Conservation (phyloP, 2,888 invertebrate genomes). For the Machimus atricapillus region DNA sequence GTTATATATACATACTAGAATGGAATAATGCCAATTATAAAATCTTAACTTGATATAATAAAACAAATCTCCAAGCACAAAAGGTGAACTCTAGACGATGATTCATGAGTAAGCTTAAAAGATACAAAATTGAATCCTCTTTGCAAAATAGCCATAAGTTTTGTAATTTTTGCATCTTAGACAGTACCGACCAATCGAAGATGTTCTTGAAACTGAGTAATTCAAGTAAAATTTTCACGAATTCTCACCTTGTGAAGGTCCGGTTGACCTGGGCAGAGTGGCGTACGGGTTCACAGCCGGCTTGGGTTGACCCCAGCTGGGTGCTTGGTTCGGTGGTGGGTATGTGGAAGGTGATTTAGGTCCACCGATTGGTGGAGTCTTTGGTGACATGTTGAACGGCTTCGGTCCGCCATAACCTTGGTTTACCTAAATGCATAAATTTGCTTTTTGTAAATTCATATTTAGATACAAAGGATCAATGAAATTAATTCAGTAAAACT, state of each 20-base stretch:
- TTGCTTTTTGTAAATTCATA: not conserved
- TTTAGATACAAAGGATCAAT: not conserved
- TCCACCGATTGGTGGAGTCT: conserved; percentile 48
- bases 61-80: no score
- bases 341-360: conserved; percentile 54
- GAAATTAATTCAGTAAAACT: not conserved
- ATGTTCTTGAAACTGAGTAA: not conserved
- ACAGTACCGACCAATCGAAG: not conserved
- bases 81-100: no score
- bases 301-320: conserved; percentile 46
- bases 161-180: not conserved
- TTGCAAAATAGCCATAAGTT: not conserved
- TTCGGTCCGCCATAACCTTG: conserved; percentile 54
- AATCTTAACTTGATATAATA: no score
- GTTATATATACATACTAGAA: no score
- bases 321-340: conserved; percentile 53
- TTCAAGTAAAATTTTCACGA: not conserved
- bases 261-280: conserved; percentile 59
- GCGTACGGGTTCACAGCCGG: conserved; percentile 57
- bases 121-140: not conserved
- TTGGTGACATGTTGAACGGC: conserved; percentile 55
- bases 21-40: no score
- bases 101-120: no score
- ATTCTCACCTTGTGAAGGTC: conserved; percentile 60
- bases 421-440: not conserved